Evolutionary conservation across 92 coral and sea anemone species (phyloP).

Genomic region (Paragorgia papillata): DNA sequence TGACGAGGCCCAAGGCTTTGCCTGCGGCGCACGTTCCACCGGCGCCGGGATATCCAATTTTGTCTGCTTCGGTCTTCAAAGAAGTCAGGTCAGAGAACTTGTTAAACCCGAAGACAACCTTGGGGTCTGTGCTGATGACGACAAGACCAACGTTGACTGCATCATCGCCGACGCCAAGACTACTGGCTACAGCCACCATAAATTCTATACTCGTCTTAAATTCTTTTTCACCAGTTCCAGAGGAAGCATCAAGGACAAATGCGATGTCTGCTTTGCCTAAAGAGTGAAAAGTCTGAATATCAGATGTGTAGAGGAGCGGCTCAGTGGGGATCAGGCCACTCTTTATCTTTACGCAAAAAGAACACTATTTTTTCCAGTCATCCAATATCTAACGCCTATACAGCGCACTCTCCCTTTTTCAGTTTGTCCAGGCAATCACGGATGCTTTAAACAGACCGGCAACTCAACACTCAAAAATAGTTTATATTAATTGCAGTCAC

Average conservation of each 20-base stretch:
- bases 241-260: slow-evolving; percentile 85
- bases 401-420: too few species aligned
- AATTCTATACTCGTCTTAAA: slow-evolving; percentile 78
- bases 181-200: slow-evolving; percentile 79
- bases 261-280: slow-evolving; percentile 84
- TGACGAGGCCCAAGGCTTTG: slow-evolving; percentile 68
- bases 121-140: slow-evolving; percentile 34
- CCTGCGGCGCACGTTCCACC: slow-evolving; percentile 68
- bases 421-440: too few species aligned
- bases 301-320: too few species aligned
- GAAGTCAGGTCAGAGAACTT: slow-evolving; percentile 67
- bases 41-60: slow-evolving; percentile 87
- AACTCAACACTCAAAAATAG: too few species aligned
- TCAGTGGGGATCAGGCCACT: too few species aligned
- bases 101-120: slow-evolving; percentile 71
- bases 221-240: slow-evolving; percentile 74
- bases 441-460: too few species aligned
- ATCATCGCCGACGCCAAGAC: slow-evolving; percentile 56
- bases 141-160: slow-evolving; percentile 16
- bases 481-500: too few species aligned
- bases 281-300: slow-evolving; percentile 42
- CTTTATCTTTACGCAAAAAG: too few species aligned
- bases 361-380: too few species aligned
- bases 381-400: too few species aligned
- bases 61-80: slow-evolving; percentile 65